A percentile compares a stretch with the other conserved stretches of the same genome.
phyloP scores from a whole-genome alignment of 2,888 invertebrate genomes.

The Omphaloscelis lunosa region DNA sequence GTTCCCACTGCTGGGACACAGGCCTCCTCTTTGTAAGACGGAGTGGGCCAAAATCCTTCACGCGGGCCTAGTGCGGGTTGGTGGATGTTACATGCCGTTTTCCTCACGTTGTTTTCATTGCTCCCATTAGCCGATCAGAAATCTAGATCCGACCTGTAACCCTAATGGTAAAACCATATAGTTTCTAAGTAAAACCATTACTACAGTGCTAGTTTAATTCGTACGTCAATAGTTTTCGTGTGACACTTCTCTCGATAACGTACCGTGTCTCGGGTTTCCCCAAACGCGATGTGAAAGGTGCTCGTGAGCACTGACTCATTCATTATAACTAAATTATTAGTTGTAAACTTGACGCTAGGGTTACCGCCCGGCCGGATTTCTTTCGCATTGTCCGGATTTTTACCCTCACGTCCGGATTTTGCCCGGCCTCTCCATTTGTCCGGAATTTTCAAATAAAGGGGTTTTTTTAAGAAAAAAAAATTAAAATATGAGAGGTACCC shows the following conservation, averaged over 20 bases:
- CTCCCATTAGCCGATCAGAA: neutral
- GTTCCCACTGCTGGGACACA: too few species aligned
- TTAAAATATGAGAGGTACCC: too few species aligned
- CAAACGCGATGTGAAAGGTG: constrained; percentile 7
- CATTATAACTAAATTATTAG: neutral
- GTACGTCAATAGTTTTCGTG: neutral
- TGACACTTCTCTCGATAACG: neutral
- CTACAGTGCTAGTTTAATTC: neutral
- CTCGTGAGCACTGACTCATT: neutral
- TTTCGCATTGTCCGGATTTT: neutral
- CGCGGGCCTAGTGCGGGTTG: too few species aligned
- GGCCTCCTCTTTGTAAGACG: too few species aligned
- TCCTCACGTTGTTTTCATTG: too few species aligned
- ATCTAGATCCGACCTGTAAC: neutral
- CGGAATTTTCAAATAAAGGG: too few species aligned
- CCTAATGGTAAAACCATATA: too few species aligned
- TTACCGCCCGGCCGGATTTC: neutral
- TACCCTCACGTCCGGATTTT: neutral
- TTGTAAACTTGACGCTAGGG: neutral
- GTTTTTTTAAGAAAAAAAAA: too few species aligned
- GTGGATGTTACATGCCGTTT: too few species aligned
- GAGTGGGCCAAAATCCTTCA: too few species aligned
- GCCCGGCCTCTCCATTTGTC: neutral
- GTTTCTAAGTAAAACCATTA: neutral
- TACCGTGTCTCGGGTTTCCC: neutral